phyloP scores from a whole-genome alignment of 2,888 invertebrate species.

The Oscheius sp. region DNA sequence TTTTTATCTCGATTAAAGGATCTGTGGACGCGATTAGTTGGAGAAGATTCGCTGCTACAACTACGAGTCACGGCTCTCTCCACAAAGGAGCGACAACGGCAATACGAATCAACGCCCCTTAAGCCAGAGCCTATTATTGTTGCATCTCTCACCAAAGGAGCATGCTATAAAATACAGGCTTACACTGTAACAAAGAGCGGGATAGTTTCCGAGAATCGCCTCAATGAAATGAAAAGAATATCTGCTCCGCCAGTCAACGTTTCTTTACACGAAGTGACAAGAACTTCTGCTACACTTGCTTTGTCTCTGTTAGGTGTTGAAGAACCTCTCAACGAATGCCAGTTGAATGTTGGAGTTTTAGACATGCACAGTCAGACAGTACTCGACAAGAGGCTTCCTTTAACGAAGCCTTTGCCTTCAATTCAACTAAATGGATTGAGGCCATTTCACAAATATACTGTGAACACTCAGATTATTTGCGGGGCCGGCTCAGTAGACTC shows the following conservation, averaged over 20 bases:
- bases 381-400: constrained; percentile 50
- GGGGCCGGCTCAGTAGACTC: constrained; percentile 32
- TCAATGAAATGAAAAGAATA: constrained; percentile 60
- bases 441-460: constrained; percentile 65
- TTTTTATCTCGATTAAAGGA: constrained; percentile 57
- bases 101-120: constrained; percentile 48
- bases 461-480: constrained; percentile 52
- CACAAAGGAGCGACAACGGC: constrained; percentile 35
- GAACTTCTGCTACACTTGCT: constrained; percentile 38
- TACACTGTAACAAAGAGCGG: constrained; percentile 69
- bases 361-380: constrained; percentile 59
- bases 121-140: constrained; percentile 39
- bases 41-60: constrained; percentile 60
- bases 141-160: constrained; percentile 52
- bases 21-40: constrained; percentile 66
- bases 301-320: constrained; percentile 6
- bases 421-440: constrained; percentile 59
- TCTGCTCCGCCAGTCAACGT: constrained; percentile 61
- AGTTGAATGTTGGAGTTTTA: constrained; percentile 55
- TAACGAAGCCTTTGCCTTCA: constrained; percentile 41
- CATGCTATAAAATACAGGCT: constrained; percentile 65
- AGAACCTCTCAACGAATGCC: constrained; percentile 49
- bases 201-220: constrained; percentile 64
- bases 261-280: constrained; percentile 51
- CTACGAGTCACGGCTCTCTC: constrained; percentile 46